Conservation (phyloP, 2,888 invertebrate species). For the Crepidodera aurea region DNA sequence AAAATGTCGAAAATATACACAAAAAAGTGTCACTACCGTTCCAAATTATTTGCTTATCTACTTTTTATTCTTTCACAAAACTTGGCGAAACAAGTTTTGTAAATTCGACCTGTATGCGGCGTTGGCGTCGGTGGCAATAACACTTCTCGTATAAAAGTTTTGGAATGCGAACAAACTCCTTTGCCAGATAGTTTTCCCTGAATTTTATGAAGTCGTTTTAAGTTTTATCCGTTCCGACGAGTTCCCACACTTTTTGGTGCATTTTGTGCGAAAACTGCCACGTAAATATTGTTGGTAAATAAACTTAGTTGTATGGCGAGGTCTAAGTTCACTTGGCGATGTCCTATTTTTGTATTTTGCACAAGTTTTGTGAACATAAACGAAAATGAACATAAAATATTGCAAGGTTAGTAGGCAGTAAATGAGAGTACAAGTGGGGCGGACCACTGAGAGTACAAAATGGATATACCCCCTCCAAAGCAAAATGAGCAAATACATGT, state of each 20-base stretch:
- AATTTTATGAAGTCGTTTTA: conserved; percentile 27
- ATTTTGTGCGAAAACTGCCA: conserved; percentile 8
- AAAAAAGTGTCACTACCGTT: too few species aligned
- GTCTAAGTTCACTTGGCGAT: background rate
- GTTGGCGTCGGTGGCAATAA: background rate
- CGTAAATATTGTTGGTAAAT: conserved; percentile 28
- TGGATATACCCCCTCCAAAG: too few species aligned
- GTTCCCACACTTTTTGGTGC: conserved; percentile 5
- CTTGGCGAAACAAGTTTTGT: conserved; percentile 2
- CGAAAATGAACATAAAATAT: too few species aligned
- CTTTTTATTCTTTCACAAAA: conserved; percentile 16
- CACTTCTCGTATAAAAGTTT: conserved; percentile 15
- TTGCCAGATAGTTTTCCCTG: conserved; percentile 10
- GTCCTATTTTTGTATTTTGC: background rate
- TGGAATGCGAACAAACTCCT: conserved; percentile 5
- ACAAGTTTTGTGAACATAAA: too few species aligned
- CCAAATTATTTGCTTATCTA: too few species aligned
- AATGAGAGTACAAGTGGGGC: too few species aligned
- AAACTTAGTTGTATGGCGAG: conserved; percentile 10
- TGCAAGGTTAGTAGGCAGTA: too few species aligned
- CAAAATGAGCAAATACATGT: too few species aligned
- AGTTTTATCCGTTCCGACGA: conserved; percentile 21
- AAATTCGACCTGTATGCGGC: background rate
- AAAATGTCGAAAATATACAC: too few species aligned
- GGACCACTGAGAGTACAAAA: too few species aligned